Evolutionary conservation across 2,797 vertebrate genomes (phyloP), one percentile per base, ranked within the genome.

Genomic region (Pteronotus mesoamericanus): DNA sequence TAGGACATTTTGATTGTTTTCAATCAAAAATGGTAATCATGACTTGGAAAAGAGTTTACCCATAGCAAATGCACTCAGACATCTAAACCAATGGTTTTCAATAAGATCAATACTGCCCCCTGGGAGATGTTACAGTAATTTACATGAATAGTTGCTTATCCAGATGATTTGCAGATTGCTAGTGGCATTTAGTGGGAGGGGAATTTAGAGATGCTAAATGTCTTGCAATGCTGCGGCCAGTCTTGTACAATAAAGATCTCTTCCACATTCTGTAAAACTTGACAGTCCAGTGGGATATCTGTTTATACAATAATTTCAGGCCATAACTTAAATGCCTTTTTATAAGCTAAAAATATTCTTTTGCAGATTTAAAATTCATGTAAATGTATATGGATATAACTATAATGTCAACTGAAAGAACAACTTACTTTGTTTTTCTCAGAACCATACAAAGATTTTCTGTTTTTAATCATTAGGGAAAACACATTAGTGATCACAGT

Each of bases 351-450:
- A 94, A 64, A 16, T 71, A 85, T 57, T 69, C 39, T 85, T 93
- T 74, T 80, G 11, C 7, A 86, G 44, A 95, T 66, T 89, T 86
- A 93, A 89, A 80, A 82, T 48, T 86, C 34, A 86, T 2, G 29
- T 34, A 83, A 80, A 84, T 19, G 71, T 80, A 74, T 22, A 80
- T 79, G 57, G 29, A 74, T 53, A 18, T 24, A 93, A 57, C 21
- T 68, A 59, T 90, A 39, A 80, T 86, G 34, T 80, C 77, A 93
- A 93, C 48, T 90, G 34, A 90, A 82, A 77, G 18, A 86, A 86
- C 12, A 59, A n/a, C 75, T 37, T 48, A 44, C 1, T 42, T 55
- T 83, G n/a, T 57, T 86, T 75, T 80, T 66, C 59, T n/a, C 26
- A 39, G 32, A 89, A 64, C 18, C 26, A 79, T 71, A 79, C 53